Evolutionary conservation across 2,113 vertebrate species (phyloP).

Genomic region (Eonycteris spelaea): DNA sequence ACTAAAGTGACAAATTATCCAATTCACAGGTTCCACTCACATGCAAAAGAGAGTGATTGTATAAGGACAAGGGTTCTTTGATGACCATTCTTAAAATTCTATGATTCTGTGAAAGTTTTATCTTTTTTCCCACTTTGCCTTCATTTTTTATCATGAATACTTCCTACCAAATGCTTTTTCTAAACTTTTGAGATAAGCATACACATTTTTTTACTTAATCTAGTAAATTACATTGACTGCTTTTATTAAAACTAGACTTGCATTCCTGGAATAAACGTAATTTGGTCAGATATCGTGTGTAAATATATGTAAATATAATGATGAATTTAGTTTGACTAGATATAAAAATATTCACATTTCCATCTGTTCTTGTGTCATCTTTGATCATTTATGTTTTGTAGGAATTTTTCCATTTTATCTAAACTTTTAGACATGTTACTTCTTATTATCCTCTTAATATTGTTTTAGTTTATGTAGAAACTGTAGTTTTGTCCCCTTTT

Average conservation of each 20-base stretch:
- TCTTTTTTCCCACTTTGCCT: neutral
- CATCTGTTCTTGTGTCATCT: neutral
- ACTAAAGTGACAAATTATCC: neutral
- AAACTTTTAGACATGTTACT: neutral
- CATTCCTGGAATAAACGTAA: neutral
- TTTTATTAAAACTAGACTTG: neutral
- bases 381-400: neutral
- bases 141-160: neutral
- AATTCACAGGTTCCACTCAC: neutral
- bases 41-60: neutral
- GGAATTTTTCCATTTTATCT: neutral
- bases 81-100: neutral
- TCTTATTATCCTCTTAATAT: neutral
- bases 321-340: neutral
- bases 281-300: neutral
- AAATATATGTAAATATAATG: neutral
- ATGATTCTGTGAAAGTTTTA: neutral
- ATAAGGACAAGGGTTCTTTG: neutral
- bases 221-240: neutral
- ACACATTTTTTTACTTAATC: neutral
- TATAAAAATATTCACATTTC: neutral
- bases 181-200: neutral
- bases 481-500: neutral
- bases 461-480: neutral
- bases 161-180: neutral